Conservation (phyloP, 1,140 invertebrate species). For the Polypedilum vanderplanki region DNA sequence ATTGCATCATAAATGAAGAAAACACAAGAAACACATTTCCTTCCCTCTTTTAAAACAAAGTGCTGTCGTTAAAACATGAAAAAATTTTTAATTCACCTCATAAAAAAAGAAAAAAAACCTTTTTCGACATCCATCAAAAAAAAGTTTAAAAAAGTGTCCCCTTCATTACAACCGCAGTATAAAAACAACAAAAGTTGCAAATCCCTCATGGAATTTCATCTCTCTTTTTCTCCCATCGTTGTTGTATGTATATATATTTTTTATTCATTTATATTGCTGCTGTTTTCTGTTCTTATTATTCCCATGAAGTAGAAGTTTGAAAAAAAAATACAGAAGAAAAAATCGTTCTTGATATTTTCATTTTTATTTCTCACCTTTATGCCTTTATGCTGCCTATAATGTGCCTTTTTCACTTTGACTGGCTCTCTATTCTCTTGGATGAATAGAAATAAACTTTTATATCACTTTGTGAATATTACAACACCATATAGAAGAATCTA, state of each 20-base stretch:
- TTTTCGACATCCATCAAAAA: no score
- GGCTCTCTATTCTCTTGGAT: neutral
- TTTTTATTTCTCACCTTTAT: constrained; percentile 19
- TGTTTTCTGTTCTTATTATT: neutral
- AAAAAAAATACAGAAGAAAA: no score
- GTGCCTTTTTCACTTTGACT: neutral
- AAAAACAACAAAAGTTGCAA: neutral
- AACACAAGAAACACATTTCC: no score
- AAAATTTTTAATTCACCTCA: no score
- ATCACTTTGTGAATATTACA: constrained; percentile 1
- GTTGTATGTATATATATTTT: neutral
- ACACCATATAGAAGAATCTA: neutral
- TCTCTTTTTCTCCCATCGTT: neutral
- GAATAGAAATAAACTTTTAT: constrained; percentile 9
- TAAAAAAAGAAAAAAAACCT: no score
- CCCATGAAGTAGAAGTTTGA: neutral
- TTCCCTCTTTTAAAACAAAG: no score
- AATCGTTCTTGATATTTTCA: constrained; percentile 6
- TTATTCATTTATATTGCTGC: constrained; percentile 17
- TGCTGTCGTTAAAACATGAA: no score
- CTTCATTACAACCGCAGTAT: no score
- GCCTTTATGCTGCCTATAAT: constrained; percentile 2
- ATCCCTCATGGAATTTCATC: neutral
- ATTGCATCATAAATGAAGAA: no score
- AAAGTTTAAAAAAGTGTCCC: no score